A percentile compares a stretch with the other conserved stretches of the same genome.
Conservation (phyloP, 2,888 invertebrate genomes). For the Ramazzottius varieornatus region DNA sequence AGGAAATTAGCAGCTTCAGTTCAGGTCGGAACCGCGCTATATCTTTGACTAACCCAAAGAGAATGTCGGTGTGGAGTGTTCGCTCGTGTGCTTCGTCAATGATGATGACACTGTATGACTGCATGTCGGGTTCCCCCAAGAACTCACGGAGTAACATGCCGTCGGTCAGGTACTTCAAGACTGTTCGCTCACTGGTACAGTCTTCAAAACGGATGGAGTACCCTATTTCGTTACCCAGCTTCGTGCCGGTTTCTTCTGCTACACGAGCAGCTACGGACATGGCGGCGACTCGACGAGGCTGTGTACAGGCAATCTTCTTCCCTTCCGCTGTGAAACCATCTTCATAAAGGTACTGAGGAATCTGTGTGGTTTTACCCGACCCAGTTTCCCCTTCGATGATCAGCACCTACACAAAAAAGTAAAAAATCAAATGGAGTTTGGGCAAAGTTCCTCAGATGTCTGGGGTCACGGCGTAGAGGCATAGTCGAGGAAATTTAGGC, state of each 20-base stretch:
- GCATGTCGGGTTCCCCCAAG: conserved; percentile 79
- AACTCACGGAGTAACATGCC: conserved; percentile 91
- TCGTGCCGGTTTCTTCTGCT: conserved; percentile 85
- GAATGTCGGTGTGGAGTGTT: conserved; percentile 85
- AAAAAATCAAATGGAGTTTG: too few relatives aligned
- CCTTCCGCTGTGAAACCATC: conserved; percentile 32
- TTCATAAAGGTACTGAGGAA: conserved; percentile 31
- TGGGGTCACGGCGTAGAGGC: too few relatives aligned
- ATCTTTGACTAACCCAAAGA: conserved; percentile 81
- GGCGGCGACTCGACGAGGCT: conserved; percentile 86
- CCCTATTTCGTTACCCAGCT: conserved; percentile 43
- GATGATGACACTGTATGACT: conserved; percentile 88
- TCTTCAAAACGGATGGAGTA: conserved; percentile 86
- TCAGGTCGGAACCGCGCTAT: conserved; percentile 74
- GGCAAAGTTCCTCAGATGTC: too few relatives aligned
- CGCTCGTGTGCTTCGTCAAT: conserved; percentile 98
- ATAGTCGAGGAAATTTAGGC: too few relatives aligned
- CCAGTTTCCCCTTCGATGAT: conserved; percentile 72
- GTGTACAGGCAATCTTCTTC: conserved; percentile 83
- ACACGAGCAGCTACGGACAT: conserved; percentile 99
- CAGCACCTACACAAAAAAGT: conserved; percentile 33
- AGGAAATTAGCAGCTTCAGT: conserved; percentile 79
- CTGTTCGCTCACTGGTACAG: conserved; percentile 84
- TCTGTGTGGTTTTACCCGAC: conserved; percentile 32
- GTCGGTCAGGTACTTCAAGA: conserved; percentile 97